phyloP scores from a whole-genome alignment of 2,797 vertebrate genomes.

The Silurus lanzhouensis region DNA sequence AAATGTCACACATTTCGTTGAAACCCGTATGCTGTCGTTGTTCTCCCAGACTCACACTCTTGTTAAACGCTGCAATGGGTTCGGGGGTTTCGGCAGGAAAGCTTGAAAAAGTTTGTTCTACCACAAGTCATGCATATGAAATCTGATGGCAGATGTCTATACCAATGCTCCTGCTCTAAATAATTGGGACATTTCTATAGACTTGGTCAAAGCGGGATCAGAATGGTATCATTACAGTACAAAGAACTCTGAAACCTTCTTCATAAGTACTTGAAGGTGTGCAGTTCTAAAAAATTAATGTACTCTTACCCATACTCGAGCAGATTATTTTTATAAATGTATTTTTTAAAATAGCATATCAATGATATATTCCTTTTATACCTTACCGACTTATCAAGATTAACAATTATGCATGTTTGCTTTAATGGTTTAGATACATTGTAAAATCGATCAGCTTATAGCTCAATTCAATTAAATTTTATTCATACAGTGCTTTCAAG shows the following conservation, averaged over 20 bases:
- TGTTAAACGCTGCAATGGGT: conserved; percentile 3
- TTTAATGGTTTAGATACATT: too few species aligned
- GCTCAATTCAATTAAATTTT: too few species aligned
- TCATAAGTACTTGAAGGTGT: neutral
- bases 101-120: neutral
- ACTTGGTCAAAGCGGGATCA: neutral
- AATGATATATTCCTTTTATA: too few species aligned
- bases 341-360: too few species aligned
- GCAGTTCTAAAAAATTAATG: neutral
- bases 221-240: neutral
- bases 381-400: too few species aligned
- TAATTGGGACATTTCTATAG: neutral
- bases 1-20: conserved; percentile 24
- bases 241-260: neutral
- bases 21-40: neutral
- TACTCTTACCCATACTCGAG: too few species aligned
- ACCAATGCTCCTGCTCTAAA: neutral
- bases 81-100: neutral
- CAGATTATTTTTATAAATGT: too few species aligned
- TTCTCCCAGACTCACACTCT: conserved; percentile 17
- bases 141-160: neutral
- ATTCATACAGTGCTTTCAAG: too few species aligned
- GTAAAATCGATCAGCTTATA: too few species aligned
- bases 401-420: too few species aligned
- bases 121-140: neutral